Percentiles rank a stretch among this genome's conserved stretches.
These are phyloP conservation scores for Xenentodon cancila DNA, from an alignment of 2,797 vertebrate species.

Conservation along the genomic window DNA sequence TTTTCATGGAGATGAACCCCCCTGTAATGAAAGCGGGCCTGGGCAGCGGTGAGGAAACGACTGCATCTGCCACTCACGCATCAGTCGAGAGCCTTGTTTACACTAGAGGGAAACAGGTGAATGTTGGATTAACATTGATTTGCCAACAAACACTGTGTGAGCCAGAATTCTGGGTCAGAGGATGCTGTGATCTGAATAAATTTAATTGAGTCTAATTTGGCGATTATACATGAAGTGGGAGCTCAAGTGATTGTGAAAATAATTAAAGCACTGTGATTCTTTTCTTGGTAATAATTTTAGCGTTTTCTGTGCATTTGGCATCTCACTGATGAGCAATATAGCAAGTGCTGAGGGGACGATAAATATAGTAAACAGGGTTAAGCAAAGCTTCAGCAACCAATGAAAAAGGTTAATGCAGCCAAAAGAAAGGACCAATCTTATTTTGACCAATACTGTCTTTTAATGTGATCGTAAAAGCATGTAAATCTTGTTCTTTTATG, in stretches of 20 bases:
- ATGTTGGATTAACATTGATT: conserved; percentile 60
- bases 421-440: conserved; percentile 3
- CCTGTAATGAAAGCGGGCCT: conserved; percentile 49
- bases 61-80: conserved; percentile 56
- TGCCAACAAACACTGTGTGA: conserved; percentile 44
- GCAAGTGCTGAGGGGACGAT: conserved; percentile 22
- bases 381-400: conserved; percentile 16
- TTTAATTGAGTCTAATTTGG: conserved; percentile 61
- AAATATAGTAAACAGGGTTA: conserved; percentile 11
- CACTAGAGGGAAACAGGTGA: conserved; percentile 47
- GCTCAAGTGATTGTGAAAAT: conserved; percentile 58
- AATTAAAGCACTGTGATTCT: conserved; percentile 50
- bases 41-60: conserved; percentile 40
- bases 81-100: conserved; percentile 61
- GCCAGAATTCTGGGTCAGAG: conserved; percentile 42
- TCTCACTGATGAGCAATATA: conserved; percentile 21
- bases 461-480: too few species aligned
- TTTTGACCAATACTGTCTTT: not conserved
- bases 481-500: too few species aligned
- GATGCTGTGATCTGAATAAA: conserved; percentile 47
- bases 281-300: conserved; percentile 56
- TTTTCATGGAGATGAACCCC: conserved; percentile 40
- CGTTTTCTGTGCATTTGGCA: conserved; percentile 30
- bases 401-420: not conserved
- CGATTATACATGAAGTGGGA: conserved; percentile 58